phyloP scores from a whole-genome alignment of 2,113 vertebrate species.

The Vanacampus margaritifer region DNA sequence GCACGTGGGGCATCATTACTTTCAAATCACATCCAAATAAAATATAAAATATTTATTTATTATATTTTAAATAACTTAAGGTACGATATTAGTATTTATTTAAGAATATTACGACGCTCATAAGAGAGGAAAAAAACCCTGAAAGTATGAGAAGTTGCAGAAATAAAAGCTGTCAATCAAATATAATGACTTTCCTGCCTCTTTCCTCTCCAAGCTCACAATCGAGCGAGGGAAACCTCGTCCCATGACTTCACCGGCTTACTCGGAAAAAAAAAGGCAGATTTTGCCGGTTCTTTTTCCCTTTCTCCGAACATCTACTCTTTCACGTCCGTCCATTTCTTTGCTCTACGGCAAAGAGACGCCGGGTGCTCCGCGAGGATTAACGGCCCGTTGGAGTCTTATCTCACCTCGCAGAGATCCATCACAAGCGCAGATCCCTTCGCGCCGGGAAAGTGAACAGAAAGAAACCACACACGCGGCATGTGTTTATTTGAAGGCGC shows the following conservation, averaged over 20 bases:
- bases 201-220: not conserved
- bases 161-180: not conserved
- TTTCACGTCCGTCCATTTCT: conserved; percentile 34
- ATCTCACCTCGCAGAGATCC: conserved; percentile 69
- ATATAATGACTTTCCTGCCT: not conserved
- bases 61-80: too few relatives aligned
- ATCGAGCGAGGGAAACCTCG: conserved; percentile 6
- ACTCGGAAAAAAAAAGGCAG: conserved; percentile 16
- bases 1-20: too few relatives aligned
- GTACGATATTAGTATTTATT: not conserved
- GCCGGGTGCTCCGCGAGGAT: conserved; percentile 62
- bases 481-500: conserved; percentile 48
- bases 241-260: conserved; percentile 19
- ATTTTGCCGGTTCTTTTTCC: conserved; percentile 1
- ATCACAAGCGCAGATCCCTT: conserved; percentile 58
- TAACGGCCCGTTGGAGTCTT: conserved; percentile 59
- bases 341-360: conserved; percentile 36
- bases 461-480: conserved; percentile 49
- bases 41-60: too few relatives aligned
- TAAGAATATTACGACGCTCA: not conserved
- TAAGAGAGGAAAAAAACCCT: not conserved
- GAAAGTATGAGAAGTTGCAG: not conserved
- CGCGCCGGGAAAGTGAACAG: conserved; percentile 23
- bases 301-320: conserved; percentile 1
- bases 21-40: too few relatives aligned